A percentile compares a stretch with the other conserved stretches of the same genome.
These are phyloP conservation scores for Chydorus sphaericus DNA, from an alignment of 2,888 invertebrate species.

Conservation along the genomic window DNA sequence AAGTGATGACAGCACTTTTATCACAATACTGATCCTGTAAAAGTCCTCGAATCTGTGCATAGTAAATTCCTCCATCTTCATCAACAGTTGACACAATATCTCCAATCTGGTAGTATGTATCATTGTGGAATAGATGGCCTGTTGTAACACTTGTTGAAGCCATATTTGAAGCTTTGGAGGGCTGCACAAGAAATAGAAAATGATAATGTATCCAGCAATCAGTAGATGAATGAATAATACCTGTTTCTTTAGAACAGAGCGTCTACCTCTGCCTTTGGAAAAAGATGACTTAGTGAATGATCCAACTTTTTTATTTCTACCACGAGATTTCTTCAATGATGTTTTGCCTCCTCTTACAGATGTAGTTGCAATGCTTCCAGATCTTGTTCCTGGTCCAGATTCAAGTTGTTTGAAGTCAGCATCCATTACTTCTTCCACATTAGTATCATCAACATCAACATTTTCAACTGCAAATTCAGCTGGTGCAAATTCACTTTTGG, in stretches of 20 bases:
- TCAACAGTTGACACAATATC: conserved; percentile 79
- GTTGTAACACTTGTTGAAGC: conserved; percentile 69
- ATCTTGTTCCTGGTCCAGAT: conserved; percentile 6
- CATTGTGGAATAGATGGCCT: conserved; percentile 56
- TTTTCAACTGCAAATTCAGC: conserved; percentile 3
- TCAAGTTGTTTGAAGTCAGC: not conserved
- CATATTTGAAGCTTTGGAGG: conserved; percentile 62
- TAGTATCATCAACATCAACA: not conserved
- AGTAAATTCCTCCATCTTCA: conserved; percentile 56
- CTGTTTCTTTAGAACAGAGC: conserved; percentile 60
- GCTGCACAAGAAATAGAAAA: conserved; percentile 31
- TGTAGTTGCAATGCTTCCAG: conserved; percentile 21
- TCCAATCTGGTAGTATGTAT: conserved; percentile 64
- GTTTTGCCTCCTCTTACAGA: conserved; percentile 30
- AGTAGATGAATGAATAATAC: conserved; percentile 19
- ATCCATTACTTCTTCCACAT: not conserved
- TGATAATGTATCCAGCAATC: not conserved
- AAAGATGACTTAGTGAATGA: conserved; percentile 25
- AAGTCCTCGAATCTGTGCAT: conserved; percentile 78
- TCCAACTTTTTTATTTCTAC: not conserved
- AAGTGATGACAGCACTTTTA: conserved; percentile 80
- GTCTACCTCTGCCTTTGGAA: conserved; percentile 55
- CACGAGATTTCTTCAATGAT: conserved; percentile 29
- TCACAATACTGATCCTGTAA: conserved; percentile 84
- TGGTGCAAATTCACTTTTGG: not conserved